Base-by-base conservation (phyloP, 2,113 vertebrate species). In the Bos indicus region DNA sequence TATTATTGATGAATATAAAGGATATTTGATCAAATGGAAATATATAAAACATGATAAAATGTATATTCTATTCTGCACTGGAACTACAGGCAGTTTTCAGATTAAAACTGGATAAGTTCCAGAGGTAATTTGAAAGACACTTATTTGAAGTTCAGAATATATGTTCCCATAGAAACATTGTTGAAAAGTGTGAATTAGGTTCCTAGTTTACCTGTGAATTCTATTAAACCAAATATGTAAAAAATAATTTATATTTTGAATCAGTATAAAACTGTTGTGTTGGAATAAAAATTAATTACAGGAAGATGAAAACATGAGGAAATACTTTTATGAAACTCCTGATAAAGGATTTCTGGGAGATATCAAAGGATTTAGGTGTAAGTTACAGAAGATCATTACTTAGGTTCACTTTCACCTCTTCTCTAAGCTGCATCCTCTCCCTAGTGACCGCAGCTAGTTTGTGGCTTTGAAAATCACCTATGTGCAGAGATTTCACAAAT, bases 151-250 rank as follows among this genome's bases (percentile, higher is more conserved):
- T 85, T 90, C 36, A 97, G 54, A 97, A 89, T 88, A n/a, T 88
- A 92, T 59, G 17, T 95, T 93, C 43, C 78, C 78, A 95, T 88
- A 87, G 95, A 95, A 81, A 95, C 94, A 90, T 57, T 89, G 43
- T 15, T 96, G 54, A 87, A 97, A 93, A 93, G 25, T 87, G 51
- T 85, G 17, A 56, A 81, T 83, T 92, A 71, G 33, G 46, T 96
- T 97, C 84, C 74, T 87, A 56, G 48, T 80, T 95, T 96, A 97
- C 40, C n/a, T 82, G 36, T 67, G 57, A 93, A 93, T 97, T 95
- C 56, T 84, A 62, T 67, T 94, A 92, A 95, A 59, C 15, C n/a
- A 94, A 93, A 84, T 52, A 84, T 92, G 33, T 74, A 85, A 54
- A 33, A 78, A 97, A 94, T 88, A 33, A 81, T 91, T 90, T 90